phyloP scores from a whole-genome alignment of 2,113 vertebrate genomes.

The Podarcis muralis region DNA sequence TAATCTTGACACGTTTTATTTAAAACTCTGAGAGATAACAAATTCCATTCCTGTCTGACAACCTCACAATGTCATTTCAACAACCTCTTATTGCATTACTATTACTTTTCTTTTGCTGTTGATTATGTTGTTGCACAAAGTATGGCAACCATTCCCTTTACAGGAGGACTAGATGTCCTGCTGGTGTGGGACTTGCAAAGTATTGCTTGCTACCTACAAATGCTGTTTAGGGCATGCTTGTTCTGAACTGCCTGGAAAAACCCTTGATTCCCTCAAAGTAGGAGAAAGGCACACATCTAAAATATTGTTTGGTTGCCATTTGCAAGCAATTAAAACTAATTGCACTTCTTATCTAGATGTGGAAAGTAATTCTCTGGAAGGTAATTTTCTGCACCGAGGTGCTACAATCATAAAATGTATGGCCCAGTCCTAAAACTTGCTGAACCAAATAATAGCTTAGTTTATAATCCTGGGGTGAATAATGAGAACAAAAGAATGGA shows the following conservation, averaged over 20 bases:
- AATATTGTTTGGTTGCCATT: neutral
- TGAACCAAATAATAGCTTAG: conserved; percentile 3
- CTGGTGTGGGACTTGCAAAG: neutral
- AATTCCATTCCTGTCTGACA: neutral
- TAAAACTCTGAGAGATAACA: neutral
- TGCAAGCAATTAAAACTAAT: conserved; percentile 22
- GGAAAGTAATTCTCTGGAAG: neutral
- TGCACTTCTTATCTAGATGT: neutral
- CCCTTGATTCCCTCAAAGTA: neutral
- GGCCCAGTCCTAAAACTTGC: neutral
- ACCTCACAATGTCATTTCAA: neutral
- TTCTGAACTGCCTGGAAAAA: conserved; percentile 9
- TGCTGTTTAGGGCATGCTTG: neutral
- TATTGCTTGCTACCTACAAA: neutral
- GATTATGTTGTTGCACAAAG: neutral
- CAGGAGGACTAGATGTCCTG: neutral
- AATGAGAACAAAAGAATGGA: neutral
- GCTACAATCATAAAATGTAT: neutral
- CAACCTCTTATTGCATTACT: neutral
- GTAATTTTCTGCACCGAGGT: neutral
- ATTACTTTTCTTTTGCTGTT: neutral
- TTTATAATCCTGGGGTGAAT: neutral
- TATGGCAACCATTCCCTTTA: neutral
- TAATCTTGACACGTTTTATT: neutral
- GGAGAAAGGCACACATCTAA: neutral